These are phyloP conservation scores for Otolemur crassicaudatus DNA, from an alignment of 2,797 vertebrate species.

Conservation along the genomic window DNA sequence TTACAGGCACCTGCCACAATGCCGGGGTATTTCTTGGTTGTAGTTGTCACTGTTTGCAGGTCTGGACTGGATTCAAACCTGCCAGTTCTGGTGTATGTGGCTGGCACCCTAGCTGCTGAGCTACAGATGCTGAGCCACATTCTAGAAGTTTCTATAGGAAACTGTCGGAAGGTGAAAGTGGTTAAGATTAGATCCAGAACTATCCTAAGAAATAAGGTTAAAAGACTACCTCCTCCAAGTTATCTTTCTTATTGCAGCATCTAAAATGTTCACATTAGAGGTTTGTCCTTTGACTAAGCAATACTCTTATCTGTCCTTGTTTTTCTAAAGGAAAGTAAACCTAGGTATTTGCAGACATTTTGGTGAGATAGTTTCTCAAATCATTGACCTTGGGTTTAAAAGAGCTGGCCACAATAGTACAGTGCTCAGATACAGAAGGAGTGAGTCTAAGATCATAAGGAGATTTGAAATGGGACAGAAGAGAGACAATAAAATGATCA, in stretches of 20 bases:
- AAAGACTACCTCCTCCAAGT: background rate
- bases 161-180: background rate
- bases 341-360: background rate
- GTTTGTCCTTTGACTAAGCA: background rate
- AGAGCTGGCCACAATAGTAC: background rate
- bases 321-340: background rate
- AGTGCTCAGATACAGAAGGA: background rate
- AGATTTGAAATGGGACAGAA: background rate
- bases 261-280: background rate
- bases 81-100: too few species aligned
- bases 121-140: background rate
- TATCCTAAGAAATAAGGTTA: background rate
- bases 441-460: background rate
- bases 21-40: too few species aligned
- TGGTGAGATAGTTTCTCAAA: background rate
- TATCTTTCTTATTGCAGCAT: background rate
- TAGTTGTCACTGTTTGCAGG: too few species aligned
- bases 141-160: background rate
- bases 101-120: too few species aligned
- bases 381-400: background rate
- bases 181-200: background rate
- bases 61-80: too few species aligned
- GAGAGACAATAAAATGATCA: background rate
- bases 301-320: background rate
- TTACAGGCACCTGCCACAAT: too few species aligned